These are phyloP conservation scores for Poecilus cupreus DNA, from an alignment of 2,888 invertebrate species.

Conservation along the genomic window DNA sequence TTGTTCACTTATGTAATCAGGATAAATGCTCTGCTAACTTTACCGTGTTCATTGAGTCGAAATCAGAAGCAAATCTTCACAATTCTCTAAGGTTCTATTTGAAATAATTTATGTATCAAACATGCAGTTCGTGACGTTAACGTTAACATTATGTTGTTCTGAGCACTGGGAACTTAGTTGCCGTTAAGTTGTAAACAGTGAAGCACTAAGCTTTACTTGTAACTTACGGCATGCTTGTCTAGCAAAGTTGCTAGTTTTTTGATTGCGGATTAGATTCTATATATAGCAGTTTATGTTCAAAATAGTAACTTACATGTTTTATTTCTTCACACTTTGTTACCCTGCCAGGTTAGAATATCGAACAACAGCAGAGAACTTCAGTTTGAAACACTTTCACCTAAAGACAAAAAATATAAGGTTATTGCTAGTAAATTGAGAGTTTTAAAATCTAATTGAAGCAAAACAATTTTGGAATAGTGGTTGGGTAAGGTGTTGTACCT, in stretches of 20 bases:
- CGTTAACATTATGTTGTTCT: not conserved
- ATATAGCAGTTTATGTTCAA: too few species aligned
- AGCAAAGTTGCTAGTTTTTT: not conserved
- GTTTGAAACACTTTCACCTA: too few species aligned
- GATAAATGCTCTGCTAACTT: conserved; percentile 13
- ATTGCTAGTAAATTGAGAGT: too few species aligned
- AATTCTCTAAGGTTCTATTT: conserved; percentile 10
- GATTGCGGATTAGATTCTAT: too few species aligned
- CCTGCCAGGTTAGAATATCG: too few species aligned
- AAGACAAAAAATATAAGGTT: too few species aligned
- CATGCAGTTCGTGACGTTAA: conserved; percentile 7
- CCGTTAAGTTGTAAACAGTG: not conserved
- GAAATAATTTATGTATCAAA: conserved; percentile 22
- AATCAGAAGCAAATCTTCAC: conserved; percentile 38
- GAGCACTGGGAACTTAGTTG: conserved; percentile 5
- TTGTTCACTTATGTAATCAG: conserved; percentile 25
- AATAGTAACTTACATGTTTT: too few species aligned
- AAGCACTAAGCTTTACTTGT: not conserved
- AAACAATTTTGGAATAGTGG: too few species aligned
- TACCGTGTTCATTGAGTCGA: not conserved
- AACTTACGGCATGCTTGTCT: not conserved
- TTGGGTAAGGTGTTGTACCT: too few species aligned
- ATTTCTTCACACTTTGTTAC: too few species aligned
- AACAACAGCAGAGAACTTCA: too few species aligned
- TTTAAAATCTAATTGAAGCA: too few species aligned